Percentiles rank a stretch among this genome's conserved stretches.
These are phyloP conservation scores for Zele albiditarsus DNA, from an alignment of 2,888 invertebrate species.

Conservation along the genomic window DNA sequence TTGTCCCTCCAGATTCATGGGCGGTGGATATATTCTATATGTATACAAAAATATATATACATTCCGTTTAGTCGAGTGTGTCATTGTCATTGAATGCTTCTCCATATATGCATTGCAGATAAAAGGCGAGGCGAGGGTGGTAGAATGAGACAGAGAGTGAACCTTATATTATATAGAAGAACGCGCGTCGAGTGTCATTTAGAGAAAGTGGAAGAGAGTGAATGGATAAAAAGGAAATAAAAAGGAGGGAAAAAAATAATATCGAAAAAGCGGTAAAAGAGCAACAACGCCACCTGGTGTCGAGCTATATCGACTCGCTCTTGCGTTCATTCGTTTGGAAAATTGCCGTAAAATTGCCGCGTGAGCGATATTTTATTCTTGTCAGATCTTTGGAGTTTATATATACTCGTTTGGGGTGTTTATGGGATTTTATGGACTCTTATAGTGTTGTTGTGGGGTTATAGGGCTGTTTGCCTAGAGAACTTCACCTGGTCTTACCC, in stretches of 20 bases:
- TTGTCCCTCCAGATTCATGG: conserved; percentile 42
- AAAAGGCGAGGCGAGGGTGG: conserved; percentile 39
- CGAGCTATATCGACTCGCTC: conserved; percentile 38
- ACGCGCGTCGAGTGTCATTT: conserved; percentile 27
- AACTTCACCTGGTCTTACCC: conserved; percentile 36
- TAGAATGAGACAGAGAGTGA: not conserved
- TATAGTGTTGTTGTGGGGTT: conserved; percentile 38
- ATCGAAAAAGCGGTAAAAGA: conserved; percentile 41
- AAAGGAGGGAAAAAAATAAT: conserved; percentile 25
- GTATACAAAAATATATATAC: not conserved
- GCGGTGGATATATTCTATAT: conserved; percentile 22
- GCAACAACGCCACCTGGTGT: conserved; percentile 45
- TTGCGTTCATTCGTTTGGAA: conserved; percentile 65
- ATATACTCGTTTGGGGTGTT: conserved; percentile 55
- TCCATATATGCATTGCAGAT: conserved; percentile 23
- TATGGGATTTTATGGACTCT: conserved; percentile 63
- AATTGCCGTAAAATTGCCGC: conserved; percentile 72
- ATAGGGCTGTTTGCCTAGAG: not conserved
- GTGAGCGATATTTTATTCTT: conserved; percentile 70
- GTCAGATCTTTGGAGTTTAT: conserved; percentile 49
- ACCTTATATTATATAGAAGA: conserved; percentile 4
- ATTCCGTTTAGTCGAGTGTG: conserved; percentile 48
- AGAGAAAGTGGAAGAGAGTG: not conserved
- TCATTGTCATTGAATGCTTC: conserved; percentile 24
- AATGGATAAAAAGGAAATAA: conserved; percentile 27